A percentile compares a stretch with the other conserved stretches of the same genome.
These are phyloP conservation scores for Sebastes elongatus DNA, from an alignment of 2,797 vertebrate genomes.

Conservation along the genomic window DNA sequence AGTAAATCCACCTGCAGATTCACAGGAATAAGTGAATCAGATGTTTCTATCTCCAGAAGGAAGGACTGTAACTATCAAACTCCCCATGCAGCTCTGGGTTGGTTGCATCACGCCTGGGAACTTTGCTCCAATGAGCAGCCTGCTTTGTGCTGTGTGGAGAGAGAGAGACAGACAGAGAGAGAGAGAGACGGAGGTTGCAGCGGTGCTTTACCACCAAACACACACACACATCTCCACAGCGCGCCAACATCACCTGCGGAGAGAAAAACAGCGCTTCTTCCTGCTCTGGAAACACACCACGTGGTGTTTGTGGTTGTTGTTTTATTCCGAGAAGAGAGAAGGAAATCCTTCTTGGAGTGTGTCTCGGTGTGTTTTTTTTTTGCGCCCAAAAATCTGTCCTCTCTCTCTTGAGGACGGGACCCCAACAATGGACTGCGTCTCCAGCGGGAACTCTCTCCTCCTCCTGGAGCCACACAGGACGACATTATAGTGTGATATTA, in stretches of 20 bases:
- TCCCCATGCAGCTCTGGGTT: conserved; percentile 42
- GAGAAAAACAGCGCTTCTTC: neutral
- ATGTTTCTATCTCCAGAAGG: neutral
- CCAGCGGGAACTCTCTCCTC: conserved; percentile 12
- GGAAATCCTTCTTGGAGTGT: neutral
- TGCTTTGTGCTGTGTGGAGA: conserved; percentile 36
- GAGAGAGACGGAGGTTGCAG: conserved; percentile 13
- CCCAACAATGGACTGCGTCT: conserved; percentile 62
- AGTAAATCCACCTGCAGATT: neutral
- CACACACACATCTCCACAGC: conserved; percentile 1
- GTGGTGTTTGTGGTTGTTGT: neutral
- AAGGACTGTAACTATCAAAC: conserved; percentile 4
- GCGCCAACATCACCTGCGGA: conserved; percentile 34
- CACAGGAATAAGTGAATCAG: too few species aligned
- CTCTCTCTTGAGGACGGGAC: conserved; percentile 47
- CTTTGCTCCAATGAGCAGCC: conserved; percentile 82
- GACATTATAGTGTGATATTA: too few species aligned
- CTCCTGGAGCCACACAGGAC: conserved; percentile 10
- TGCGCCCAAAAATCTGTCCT: conserved; percentile 31
- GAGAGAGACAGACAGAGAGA: neutral
- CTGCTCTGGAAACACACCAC: neutral
- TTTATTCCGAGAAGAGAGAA: neutral
- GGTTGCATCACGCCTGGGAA: conserved; percentile 82
- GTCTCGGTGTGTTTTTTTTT: too few species aligned
- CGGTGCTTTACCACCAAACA: conserved; percentile 35